These are phyloP conservation scores for Bathynomus jamesi DNA, from an alignment of 1,140 invertebrate genomes.

Conservation along the genomic window DNA sequence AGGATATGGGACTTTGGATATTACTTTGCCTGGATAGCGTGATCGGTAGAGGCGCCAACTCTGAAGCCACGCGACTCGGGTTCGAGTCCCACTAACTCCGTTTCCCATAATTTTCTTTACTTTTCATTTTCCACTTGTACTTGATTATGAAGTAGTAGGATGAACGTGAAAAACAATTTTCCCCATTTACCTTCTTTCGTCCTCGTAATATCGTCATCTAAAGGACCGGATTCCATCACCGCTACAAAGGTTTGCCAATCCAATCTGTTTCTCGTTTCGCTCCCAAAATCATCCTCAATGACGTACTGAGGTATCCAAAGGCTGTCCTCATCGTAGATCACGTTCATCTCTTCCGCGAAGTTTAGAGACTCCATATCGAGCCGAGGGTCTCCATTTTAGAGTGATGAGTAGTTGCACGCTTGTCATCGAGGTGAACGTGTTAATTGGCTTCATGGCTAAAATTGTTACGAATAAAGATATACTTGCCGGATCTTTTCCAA, in stretches of 20 bases:
- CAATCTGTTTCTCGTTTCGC: slow-evolving; percentile 17
- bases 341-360: slow-evolving; percentile 28
- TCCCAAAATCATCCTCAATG: slow-evolving; percentile 25
- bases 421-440: slow-evolving; percentile 22
- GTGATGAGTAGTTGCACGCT: slow-evolving; percentile 16
- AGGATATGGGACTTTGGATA: too few relatives aligned
- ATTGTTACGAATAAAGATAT: slow-evolving; percentile 19
- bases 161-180: too few relatives aligned
- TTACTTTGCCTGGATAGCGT: too few relatives aligned
- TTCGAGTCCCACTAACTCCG: too few relatives aligned
- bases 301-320: slow-evolving; percentile 24
- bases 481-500: slow-evolving; percentile 21
- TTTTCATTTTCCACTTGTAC: too few relatives aligned
- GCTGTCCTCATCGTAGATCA: slow-evolving; percentile 15
- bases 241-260: slow-evolving; percentile 26
- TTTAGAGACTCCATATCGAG: slow-evolving; percentile 31
- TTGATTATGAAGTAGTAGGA: too few relatives aligned
- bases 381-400: slow-evolving; percentile 24
- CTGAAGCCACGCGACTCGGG: too few relatives aligned
- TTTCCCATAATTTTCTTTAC: too few relatives aligned
- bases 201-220: slow-evolving; percentile 26
- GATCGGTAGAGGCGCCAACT: too few relatives aligned
- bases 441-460: slow-evolving; percentile 27
- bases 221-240: slow-evolving; percentile 26
- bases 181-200: slow-evolving; percentile 34